Conservation (phyloP, 2,888 invertebrate genomes). For the Harpalus rufipes region DNA sequence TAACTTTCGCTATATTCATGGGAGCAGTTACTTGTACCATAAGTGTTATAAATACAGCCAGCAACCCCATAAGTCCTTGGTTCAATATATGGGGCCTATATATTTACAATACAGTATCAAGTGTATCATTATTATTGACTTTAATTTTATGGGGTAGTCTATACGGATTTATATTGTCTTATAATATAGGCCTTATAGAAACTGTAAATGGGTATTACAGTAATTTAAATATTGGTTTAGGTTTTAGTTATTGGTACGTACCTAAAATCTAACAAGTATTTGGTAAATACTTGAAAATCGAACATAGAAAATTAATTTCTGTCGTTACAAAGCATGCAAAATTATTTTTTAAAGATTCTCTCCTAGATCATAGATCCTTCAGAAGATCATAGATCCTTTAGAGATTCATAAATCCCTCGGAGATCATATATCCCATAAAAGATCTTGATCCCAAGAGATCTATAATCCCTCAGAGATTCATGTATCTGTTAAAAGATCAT, state of each 20-base stretch:
- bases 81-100: constrained; percentile 81
- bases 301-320: no score
- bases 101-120: constrained; percentile 80
- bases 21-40: constrained; percentile 78
- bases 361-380: no score
- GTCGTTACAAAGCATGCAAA: no score
- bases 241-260: constrained; percentile 77
- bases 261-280: not conserved
- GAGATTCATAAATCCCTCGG: no score
- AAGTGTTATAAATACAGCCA: constrained; percentile 80
- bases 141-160: constrained; percentile 76
- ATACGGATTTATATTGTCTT: constrained; percentile 73
- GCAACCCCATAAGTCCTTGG: constrained; percentile 81
- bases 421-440: no score
- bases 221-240: constrained; percentile 74
- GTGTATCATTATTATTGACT: constrained; percentile 72
- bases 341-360: no score
- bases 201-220: constrained; percentile 73
- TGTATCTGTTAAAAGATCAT: no score
- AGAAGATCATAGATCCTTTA: no score
- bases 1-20: constrained; percentile 78
- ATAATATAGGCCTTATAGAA: constrained; percentile 75
- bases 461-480: no score
- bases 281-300: no score
- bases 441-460: no score